Evolutionary conservation across 2,797 vertebrate genomes (phyloP).

Genomic region (Silurus lanzhouensis): DNA sequence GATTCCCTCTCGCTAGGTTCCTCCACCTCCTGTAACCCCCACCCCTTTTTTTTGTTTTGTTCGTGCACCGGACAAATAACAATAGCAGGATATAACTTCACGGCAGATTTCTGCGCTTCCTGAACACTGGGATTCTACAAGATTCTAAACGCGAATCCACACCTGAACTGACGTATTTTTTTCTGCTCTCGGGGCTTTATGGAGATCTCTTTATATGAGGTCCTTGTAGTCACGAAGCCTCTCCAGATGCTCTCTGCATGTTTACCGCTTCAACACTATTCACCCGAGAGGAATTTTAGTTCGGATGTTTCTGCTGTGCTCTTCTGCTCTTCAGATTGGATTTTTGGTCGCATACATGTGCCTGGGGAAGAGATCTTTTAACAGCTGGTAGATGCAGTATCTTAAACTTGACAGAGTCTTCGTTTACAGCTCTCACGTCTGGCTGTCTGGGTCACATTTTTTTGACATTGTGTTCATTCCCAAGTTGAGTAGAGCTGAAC

Average conservation of each 20-base stretch:
- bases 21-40: slow-evolving; percentile 42
- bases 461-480: not conserved
- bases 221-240: not conserved
- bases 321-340: not conserved
- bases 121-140: slow-evolving; percentile 11
- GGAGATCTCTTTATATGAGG: not conserved
- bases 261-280: not conserved
- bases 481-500: no score
- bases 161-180: not conserved
- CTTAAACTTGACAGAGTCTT: slow-evolving; percentile 2
- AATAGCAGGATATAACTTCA: slow-evolving; percentile 74
- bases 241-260: slow-evolving; percentile 28
- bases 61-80: slow-evolving; percentile 53
- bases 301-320: no score
- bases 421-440: not conserved
- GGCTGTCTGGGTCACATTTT: not conserved
- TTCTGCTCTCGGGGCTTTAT: not conserved
- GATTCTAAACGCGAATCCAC: not conserved
- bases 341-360: not conserved
- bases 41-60: not conserved
- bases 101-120: slow-evolving; percentile 45
- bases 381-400: slow-evolving; percentile 1
- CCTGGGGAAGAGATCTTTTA: slow-evolving; percentile 5
- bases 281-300: not conserved
- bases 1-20: slow-evolving; percentile 42